These are phyloP conservation scores for Myotis yumanensis DNA, from an alignment of 2,113 vertebrate species.

Conservation along the genomic window DNA sequence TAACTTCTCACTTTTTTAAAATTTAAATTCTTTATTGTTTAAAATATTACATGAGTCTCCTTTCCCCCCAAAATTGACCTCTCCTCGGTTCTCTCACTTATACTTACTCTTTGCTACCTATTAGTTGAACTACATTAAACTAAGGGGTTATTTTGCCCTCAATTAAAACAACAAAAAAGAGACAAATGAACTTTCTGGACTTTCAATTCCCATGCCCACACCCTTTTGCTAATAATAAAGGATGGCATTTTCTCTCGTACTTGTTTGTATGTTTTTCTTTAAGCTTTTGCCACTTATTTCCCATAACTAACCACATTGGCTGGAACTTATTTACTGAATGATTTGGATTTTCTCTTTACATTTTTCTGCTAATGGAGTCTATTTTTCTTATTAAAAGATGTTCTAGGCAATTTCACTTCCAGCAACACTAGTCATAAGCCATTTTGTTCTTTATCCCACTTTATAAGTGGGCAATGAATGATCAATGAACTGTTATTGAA, in stretches of 20 bases:
- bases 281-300: slow-evolving; percentile 9
- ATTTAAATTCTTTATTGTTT: too few species aligned
- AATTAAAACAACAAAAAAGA: slow-evolving; percentile 49
- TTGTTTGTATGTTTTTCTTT: slow-evolving; percentile 1
- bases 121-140: not conserved
- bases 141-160: not conserved
- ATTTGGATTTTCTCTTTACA: slow-evolving; percentile 23
- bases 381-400: slow-evolving; percentile 36
- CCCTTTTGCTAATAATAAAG: slow-evolving; percentile 48
- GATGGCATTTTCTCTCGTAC: slow-evolving; percentile 7
- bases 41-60: too few species aligned
- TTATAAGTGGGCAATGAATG: not conserved
- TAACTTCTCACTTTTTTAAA: not conserved
- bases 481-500: not conserved
- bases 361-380: slow-evolving; percentile 21
- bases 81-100: not conserved
- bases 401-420: slow-evolving; percentile 45
- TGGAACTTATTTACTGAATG: not conserved
- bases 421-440: not conserved
- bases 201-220: slow-evolving; percentile 15
- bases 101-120: not conserved
- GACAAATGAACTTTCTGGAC: slow-evolving; percentile 18
- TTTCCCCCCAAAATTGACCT: too few species aligned
- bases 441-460: slow-evolving; percentile 2
- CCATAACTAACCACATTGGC: not conserved